Base-by-base conservation (phyloP, 37 sponge, comb jelly and placozoan genomes). In the Mnemiopsis leidyi region DNA sequence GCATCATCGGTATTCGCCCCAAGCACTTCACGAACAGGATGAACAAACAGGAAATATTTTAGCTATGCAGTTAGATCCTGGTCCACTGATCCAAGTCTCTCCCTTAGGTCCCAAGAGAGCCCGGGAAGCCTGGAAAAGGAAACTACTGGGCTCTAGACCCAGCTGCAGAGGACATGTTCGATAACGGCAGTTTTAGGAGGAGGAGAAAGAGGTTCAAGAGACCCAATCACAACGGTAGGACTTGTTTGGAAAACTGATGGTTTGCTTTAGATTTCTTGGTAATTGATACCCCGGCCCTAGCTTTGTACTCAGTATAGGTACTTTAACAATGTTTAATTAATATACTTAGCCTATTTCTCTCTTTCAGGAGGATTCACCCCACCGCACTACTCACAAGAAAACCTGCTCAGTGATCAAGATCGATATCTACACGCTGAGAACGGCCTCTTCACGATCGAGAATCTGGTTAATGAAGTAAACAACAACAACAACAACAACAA, bases 141-240 rank as follows among this genome's bases (percentile, higher is more conserved):
- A 97, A 97, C 95, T 97, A 95, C 93, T 97, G 97, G 97, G 90
- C 95, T 3, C 94, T 97, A 31, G 97, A 97, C 92, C 95, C 96
- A 7, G 94, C 93, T 18, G 95, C 95, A 23, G 93, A 92, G 67
- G 94, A 95, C 20, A 97, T 97, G 97, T 97, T 97, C 82, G 95
- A 96, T n/a, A 95, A 97, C 79, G 97, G 97, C 18, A 95, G 95
- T 68, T 95, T 83, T 76, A 92, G 97, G 39, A 69, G 97, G 28
- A 68, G 97, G 23, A 96, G 95, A 83, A 95, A 93, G 93, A 92
- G 97, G 0, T 97, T 95, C 94, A 97, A 95, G 94, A 30, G 82
- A 26, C 28, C 61, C 13, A 85, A 85, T 28, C 25, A 71, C n/a
- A n/a, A 71, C 20, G 75, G 75, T 71, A 71, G n/a, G 75, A 29